These are phyloP conservation scores for Ormia ochracea DNA, from an alignment of 2,888 invertebrate species.

Conservation along the genomic window DNA sequence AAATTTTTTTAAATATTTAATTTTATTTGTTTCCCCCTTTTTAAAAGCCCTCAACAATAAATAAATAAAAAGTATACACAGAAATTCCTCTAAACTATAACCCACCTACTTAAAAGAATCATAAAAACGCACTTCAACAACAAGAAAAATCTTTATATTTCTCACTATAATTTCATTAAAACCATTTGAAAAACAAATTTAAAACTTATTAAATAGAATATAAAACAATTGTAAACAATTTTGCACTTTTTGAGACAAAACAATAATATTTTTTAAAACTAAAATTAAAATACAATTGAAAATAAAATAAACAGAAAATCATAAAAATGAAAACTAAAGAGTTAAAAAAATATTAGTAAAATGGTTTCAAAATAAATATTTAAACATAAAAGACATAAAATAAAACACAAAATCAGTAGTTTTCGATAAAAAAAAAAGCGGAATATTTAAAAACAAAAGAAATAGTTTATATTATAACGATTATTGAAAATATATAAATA, in stretches of 20 bases:
- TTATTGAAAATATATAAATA: conserved; percentile 53
- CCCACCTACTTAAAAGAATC: conserved; percentile 58
- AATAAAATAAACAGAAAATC: conserved; percentile 21
- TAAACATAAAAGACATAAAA: conserved; percentile 33
- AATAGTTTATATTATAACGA: conserved; percentile 53
- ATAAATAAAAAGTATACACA: conserved; percentile 30
- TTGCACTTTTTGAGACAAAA: conserved; percentile 61
- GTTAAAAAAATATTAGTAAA: conserved; percentile 58
- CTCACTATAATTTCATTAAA: conserved; percentile 32
- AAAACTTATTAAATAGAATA: conserved; percentile 35
- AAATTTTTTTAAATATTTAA: background rate
- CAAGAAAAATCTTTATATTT: conserved; percentile 3
- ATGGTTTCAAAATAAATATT: conserved; percentile 62
- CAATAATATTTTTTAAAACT: conserved; percentile 57
- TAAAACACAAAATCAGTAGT: conserved; percentile 48
- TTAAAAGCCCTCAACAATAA: conserved; percentile 11
- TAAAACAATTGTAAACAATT: conserved; percentile 35
- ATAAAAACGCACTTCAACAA: conserved; percentile 48
- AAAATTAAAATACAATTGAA: conserved; percentile 14
- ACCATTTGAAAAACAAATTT: conserved; percentile 44
- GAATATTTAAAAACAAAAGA: conserved; percentile 35
- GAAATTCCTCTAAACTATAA: conserved; percentile 61
- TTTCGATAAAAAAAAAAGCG: conserved; percentile 57
- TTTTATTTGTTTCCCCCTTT: conserved; percentile 14
- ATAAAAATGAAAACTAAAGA: conserved; percentile 18